Base-by-base conservation (phyloP, 2,797 vertebrate genomes). In the Periophthalmus magnuspinnatus region DNA sequence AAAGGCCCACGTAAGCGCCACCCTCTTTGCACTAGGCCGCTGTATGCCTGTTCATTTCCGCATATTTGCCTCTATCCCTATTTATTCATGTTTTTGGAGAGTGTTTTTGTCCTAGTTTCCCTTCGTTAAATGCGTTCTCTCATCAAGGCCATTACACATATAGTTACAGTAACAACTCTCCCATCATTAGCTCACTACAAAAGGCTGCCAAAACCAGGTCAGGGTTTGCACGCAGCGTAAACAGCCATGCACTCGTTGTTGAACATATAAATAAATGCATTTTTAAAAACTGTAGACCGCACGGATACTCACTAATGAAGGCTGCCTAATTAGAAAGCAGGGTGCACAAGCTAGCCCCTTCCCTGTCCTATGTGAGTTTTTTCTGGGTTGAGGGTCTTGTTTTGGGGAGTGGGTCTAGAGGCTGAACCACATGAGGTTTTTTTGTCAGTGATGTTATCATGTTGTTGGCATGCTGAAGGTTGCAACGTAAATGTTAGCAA, bases 151-250 rank as follows among this genome's bases (percentile, higher is more conserved):
- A 70, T 73, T 48, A 69, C 79, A 82, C 74, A 80, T 85, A 79
- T 84, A 89, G 87, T 86, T 82, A 69, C 84, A 88, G 83, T 89
- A 82, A 87, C 88, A 85, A 86, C 79, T 82, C 84, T 81, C 73
- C 73, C 91, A 90, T 94, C 91, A 92, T 93, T 93, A 94, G 85
- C 85, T 66, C 77, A 83, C 84, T 91, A 92, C 88, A 90, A 91
- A 92, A 91, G 83, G 72, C 81, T 73, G 76, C 67, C 72, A 85
- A 63, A 90, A 90, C 81, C 76, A 80, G 90, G 89, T 91, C 85
- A 90, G 71, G 80, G 84, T 85, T 36, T 85, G 68, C 33, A 65
- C 50, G 69, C 71, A 75, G 63, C 48, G 63, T 65, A 65, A 65
- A 65, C 63, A 65, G 63, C 63, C 63, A 50, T 11, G 63, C 22